These are phyloP conservation scores for Drosophila multiciliata DNA, from an alignment of 2,888 invertebrate species.

Conservation along the genomic window DNA sequence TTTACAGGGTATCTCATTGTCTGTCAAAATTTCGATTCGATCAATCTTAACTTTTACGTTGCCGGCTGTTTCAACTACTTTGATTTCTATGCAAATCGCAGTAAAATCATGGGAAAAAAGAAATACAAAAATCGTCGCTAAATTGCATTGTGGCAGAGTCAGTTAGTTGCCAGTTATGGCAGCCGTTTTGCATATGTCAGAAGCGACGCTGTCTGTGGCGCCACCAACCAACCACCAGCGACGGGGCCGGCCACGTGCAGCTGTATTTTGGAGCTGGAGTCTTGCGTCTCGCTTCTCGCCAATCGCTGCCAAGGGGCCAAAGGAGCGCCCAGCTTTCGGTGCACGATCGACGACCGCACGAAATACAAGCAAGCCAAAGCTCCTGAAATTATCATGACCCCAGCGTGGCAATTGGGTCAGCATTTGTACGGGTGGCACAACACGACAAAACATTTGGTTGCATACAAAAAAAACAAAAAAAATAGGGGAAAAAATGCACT, in stretches of 20 bases:
- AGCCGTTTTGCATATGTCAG: slow-evolving; percentile 63
- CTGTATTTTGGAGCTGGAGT: slow-evolving; percentile 40
- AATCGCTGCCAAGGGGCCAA: slow-evolving; percentile 28
- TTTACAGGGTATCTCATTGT: not conserved
- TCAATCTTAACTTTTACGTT: not conserved
- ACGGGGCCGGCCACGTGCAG: slow-evolving; percentile 44
- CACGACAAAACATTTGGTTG: slow-evolving; percentile 46
- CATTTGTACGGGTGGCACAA: slow-evolving; percentile 74
- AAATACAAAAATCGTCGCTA: slow-evolving; percentile 35
- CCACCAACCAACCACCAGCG: slow-evolving; percentile 46
- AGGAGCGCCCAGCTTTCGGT: slow-evolving; percentile 61
- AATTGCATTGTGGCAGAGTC: slow-evolving; percentile 46
- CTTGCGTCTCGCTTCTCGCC: not conserved
- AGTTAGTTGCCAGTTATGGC: slow-evolving; percentile 52
- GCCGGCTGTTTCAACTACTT: slow-evolving; percentile 35
- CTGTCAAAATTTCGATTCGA: no score
- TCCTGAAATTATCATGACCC: slow-evolving; percentile 78
- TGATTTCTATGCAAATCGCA: slow-evolving; percentile 76
- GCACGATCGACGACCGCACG: slow-evolving; percentile 62
- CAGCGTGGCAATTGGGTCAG: slow-evolving; percentile 74
- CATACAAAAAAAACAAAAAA: not conserved
- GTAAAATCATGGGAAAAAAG: slow-evolving; percentile 51
- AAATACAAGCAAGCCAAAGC: slow-evolving; percentile 71
- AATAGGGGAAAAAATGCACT: not conserved
- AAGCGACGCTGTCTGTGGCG: slow-evolving; percentile 50